A percentile compares a stretch with the other conserved stretches of the same genome.
Evolutionary conservation across 2,797 vertebrate species (phyloP).

Genomic region (Onychomys torridus): DNA sequence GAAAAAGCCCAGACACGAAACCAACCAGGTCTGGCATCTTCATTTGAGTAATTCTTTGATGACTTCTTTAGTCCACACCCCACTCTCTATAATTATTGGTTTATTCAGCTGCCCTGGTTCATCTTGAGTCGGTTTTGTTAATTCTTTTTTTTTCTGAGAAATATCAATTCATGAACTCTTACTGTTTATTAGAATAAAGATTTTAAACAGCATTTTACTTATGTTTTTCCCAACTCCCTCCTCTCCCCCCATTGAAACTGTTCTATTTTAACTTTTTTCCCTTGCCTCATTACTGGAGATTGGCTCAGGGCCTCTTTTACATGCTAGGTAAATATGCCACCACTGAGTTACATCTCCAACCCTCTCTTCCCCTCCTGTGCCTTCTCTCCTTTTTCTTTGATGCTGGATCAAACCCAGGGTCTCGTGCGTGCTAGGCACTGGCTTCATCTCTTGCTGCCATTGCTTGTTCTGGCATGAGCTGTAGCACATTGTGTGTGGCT

Average conservation of each 20-base stretch:
- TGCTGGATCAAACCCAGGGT: background rate
- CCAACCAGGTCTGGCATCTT: constrained; percentile 66
- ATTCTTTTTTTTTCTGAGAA: constrained; percentile 67
- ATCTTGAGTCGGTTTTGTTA: constrained; percentile 65
- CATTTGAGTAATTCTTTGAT: constrained; percentile 74
- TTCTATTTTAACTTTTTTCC: background rate
- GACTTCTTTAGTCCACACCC: constrained; percentile 55
- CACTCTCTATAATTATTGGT: constrained; percentile 58
- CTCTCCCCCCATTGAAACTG: background rate
- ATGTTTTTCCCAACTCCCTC: background rate
- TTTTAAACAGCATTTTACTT: constrained; percentile 43
- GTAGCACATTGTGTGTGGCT: background rate
- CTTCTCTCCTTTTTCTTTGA: background rate
- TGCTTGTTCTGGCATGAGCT: background rate
- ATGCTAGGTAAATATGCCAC: background rate
- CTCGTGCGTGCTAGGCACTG: background rate
- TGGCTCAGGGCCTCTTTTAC: background rate
- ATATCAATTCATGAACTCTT: constrained; percentile 61
- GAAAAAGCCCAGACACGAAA: constrained; percentile 68
- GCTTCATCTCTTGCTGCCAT: background rate
- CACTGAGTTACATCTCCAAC: no score
- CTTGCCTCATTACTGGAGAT: background rate
- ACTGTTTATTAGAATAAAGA: constrained; percentile 33
- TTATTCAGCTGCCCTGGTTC: constrained; percentile 67
- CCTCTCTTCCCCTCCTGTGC: background rate